Conservation (phyloP, 1,140 invertebrate genomes). For the Sarcophaga bullata region DNA sequence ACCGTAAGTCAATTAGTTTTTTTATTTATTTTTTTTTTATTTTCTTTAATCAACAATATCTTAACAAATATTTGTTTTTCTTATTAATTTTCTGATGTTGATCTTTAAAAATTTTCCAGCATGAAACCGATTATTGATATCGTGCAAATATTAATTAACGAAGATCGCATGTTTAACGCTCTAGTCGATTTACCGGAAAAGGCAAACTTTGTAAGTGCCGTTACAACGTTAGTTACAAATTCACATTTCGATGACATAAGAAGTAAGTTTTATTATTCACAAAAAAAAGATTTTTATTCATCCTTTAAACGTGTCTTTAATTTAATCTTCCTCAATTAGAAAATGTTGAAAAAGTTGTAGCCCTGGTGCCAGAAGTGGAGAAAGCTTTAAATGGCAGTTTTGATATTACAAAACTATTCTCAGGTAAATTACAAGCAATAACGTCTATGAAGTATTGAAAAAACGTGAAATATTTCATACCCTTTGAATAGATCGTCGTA, state of each 20-base stretch:
- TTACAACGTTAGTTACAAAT: conserved; percentile 71
- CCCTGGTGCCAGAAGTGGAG: conserved; percentile 58
- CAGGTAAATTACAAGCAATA: conserved; percentile 48
- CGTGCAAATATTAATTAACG: conserved; percentile 66
- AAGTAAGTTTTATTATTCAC: conserved; percentile 57
- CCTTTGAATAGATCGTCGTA: conserved; percentile 53
- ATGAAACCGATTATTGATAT: conserved; percentile 66
- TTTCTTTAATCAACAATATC: not conserved
- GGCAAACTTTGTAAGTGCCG: conserved; percentile 70
- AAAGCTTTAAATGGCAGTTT: conserved; percentile 60
- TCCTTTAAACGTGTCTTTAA: not conserved
- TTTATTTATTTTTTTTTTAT: too few relatives aligned
- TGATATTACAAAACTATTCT: conserved; percentile 60
- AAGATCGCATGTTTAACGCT: conserved; percentile 67
- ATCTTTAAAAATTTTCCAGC: conserved; percentile 51
- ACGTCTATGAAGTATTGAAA: not conserved
- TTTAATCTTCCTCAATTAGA: conserved; percentile 43
- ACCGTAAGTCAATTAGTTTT: conserved; percentile 67
- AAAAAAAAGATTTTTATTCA: not conserved
- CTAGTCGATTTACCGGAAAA: conserved; percentile 70
- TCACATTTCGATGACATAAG: conserved; percentile 70
- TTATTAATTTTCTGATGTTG: not conserved
- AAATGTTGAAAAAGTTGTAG: conserved; percentile 55
- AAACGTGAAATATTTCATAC: too few relatives aligned
- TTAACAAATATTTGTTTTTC: not conserved